Evolutionary conservation across 2,113 vertebrate genomes (phyloP), one percentile per base, ranked within the genome.

Genomic region (Rana temporaria): DNA sequence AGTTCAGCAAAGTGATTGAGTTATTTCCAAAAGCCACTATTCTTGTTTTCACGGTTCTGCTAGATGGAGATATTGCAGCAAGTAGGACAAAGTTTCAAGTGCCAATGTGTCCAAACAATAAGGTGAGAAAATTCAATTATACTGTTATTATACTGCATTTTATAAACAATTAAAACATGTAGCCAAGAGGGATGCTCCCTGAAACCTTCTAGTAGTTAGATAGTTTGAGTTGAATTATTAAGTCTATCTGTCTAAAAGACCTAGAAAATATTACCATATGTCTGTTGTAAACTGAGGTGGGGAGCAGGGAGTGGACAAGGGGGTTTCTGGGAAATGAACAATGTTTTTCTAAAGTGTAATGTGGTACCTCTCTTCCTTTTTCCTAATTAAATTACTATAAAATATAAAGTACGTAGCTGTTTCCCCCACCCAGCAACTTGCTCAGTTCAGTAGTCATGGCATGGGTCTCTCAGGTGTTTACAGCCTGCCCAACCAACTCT

Each of bases 61-160:
- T 32, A 0, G 86, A 90, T 2, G 89, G 90, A 11, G 88, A 90
- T 74, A 85, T 90, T 22, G 84, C 87, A 42, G 87, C 87, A n/a
- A 88, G 88, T 6, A 18, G 68, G 19, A 87, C 89, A 59, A 4
- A 71, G 17, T 90, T 90, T 80, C 4, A 32, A 60, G 63, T 88
- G 26, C 84, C 84, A 34, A 20, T 19, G 12, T 92, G 89, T 63
- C 84, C 89, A 69, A 88, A 64, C 5, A 81, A 91, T 20, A 86
- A 85, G 86, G 90, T 90, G 19, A 83, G 70, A 14, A 6, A 53
- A 24, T 9, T 1, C 20, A 12, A 1, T 12, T 1, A 42, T 42
- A 4, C 26, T 30, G 3, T 30, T 30, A 30, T 30, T 30, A 30
- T 30, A 30, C 26, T 30, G 26, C 3, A 2, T 30, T 48, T 12